Evolutionary conservation across 1,140 invertebrate species (phyloP), one percentile per base, ranked within the genome.

Genomic region (Drosophila subpulchrella): DNA sequence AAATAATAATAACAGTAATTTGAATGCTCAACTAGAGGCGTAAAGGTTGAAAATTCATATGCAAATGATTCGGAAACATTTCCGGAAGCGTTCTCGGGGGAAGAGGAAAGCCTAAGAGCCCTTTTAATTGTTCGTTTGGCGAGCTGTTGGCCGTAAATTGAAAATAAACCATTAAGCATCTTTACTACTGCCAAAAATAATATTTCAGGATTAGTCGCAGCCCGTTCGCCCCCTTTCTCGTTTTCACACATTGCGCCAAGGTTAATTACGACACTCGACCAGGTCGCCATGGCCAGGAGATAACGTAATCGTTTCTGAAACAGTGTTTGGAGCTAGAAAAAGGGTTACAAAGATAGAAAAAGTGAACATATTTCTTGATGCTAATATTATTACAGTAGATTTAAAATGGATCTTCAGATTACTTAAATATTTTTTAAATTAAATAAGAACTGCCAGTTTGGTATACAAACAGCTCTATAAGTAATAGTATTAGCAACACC

Each of bases 1-100:
- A 88, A 88, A 86, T 86, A 88, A 88, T 86, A 86, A 86, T 86
- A 86, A 83, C 84, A 83, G 83, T 86, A 88, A 86, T 86, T 86
- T 88, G 75, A 88, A 82, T 79, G 83, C 83, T 77, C 72, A 86
- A 79, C 79, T 83, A 70, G 77, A 73, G 73, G 77, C 81, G 62
- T 54, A 74, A 66, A 80, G 77, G 77, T 85, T 77, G 77, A 78
- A 88, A 91, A 91, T 91, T 88, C 88, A 91, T 91, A 91, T 91
- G 88, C 83, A 91, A 91, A 91, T 91, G 80, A 88, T 91, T 63
- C 60, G 80, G 59, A 68, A 86, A 67, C 68, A 75, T 75, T 68
- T 56, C 55, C 57, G 50, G 65, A 4, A 32, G 15, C 27, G 30
- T 15, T 0, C 4, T 27, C 8, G 5, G 13, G 24, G 12, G n/a